These are phyloP conservation scores for Habropoda laboriosa DNA, from an alignment of 1,140 invertebrate genomes.

Conservation along the genomic window DNA sequence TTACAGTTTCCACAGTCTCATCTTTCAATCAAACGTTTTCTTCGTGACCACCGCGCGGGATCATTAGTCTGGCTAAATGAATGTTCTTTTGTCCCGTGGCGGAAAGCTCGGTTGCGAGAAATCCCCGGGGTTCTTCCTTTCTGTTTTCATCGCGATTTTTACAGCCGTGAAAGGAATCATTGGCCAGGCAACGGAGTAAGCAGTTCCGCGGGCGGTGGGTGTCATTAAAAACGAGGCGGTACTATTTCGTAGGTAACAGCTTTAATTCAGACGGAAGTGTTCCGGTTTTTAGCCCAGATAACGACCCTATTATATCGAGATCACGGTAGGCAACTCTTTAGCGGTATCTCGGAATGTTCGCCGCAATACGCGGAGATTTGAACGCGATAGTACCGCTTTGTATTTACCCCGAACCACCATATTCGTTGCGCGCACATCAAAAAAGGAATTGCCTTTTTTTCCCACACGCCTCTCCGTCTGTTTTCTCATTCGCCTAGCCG, in stretches of 20 bases:
- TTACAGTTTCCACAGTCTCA: background rate
- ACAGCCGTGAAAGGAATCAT: background rate
- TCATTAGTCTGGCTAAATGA: conserved; percentile 32
- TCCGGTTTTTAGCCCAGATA: background rate
- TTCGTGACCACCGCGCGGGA: background rate
- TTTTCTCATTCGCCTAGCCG: background rate
- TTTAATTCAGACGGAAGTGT: background rate
- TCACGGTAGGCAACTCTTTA: background rate
- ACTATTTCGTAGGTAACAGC: conserved; percentile 15
- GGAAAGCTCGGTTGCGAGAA: background rate
- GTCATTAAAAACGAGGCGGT: background rate
- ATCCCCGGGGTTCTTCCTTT: background rate
- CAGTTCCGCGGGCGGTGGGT: background rate
- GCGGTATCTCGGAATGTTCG: background rate
- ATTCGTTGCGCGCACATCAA: background rate
- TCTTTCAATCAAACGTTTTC: conserved; percentile 18
- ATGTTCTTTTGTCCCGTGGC: conserved; percentile 14
- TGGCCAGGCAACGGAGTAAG: background rate
- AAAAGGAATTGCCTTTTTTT: background rate
- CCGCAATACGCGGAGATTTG: conserved; percentile 6
- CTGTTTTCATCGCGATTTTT: conserved; percentile 15
- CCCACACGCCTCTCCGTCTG: too few species aligned
- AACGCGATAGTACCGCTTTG: conserved; percentile 11
- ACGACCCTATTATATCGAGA: conserved; percentile 37
- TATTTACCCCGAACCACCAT: background rate